These are phyloP conservation scores for Venturia canescens DNA, from an alignment of 1,140 invertebrate genomes.

Conservation along the genomic window DNA sequence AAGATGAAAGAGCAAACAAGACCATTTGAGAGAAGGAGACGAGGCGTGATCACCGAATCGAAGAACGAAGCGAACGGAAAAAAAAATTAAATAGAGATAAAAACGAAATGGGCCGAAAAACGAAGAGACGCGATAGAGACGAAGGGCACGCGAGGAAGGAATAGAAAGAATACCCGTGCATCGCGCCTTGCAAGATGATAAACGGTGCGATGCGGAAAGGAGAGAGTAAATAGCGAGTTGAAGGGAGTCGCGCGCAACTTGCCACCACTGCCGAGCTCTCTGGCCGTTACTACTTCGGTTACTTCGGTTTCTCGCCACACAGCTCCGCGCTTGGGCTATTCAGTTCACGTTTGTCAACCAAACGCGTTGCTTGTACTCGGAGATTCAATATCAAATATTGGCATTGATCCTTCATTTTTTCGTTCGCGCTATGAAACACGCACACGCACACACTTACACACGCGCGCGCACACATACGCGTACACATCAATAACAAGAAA, in stretches of 20 bases:
- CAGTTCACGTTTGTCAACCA: conserved; percentile 14
- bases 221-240: not conserved
- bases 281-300: not conserved
- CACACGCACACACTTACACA: too few species aligned
- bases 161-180: not conserved
- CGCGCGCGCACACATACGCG: too few species aligned
- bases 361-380: not conserved
- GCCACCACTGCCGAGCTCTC: conserved; percentile 6
- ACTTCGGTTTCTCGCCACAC: conserved; percentile 3
- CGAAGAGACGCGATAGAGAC: not conserved
- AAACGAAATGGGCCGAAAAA: not conserved
- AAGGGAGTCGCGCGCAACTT: not conserved
- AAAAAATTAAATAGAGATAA: not conserved
- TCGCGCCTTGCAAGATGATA: not conserved
- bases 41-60: not conserved
- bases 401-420: not conserved
- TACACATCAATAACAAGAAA: not conserved
- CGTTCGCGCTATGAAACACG: not conserved
- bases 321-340: not conserved
- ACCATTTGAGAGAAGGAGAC: not conserved
- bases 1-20: too few species aligned
- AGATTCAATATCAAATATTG: not conserved
- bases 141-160: not conserved
- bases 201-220: not conserved
- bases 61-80: not conserved